phyloP scores from a whole-genome alignment of 2,113 vertebrate genomes.

The Pseudopipra pipra region DNA sequence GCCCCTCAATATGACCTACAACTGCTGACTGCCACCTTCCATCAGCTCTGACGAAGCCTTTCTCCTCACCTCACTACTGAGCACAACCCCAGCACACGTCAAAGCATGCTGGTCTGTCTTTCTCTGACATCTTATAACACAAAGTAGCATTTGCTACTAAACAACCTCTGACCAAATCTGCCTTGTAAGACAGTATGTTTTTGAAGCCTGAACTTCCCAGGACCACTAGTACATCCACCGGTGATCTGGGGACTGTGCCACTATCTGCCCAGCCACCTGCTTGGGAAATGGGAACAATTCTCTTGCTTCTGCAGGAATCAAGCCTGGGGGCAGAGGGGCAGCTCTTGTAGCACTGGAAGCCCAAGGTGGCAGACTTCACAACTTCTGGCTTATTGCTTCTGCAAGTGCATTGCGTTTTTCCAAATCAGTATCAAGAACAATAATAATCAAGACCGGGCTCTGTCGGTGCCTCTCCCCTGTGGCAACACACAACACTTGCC shows the following conservation, averaged over 20 bases:
- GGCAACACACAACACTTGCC: background rate
- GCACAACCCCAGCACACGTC: background rate
- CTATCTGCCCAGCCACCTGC: background rate
- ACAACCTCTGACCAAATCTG: background rate
- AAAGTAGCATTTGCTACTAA: background rate
- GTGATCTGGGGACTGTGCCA: background rate
- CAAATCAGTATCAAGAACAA: background rate
- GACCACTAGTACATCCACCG: background rate
- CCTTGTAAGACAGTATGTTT: background rate
- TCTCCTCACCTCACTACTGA: background rate
- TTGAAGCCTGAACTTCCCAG: background rate
- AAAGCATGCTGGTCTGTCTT: background rate
- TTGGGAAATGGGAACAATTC: background rate
- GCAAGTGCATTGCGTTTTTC: background rate
- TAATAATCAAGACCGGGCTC: background rate
- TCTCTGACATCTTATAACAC: background rate
- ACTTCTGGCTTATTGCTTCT: background rate
- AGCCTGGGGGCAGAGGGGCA: background rate
- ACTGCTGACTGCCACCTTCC: background rate
- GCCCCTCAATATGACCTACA: background rate
- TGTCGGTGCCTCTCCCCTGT: background rate
- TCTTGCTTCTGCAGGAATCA: background rate
- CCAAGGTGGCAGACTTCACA: background rate
- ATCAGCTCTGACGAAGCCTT: background rate
- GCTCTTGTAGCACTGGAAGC: background rate